Conservation (phyloP, 2,888 invertebrate genomes). For the Agrotis clavis region DNA sequence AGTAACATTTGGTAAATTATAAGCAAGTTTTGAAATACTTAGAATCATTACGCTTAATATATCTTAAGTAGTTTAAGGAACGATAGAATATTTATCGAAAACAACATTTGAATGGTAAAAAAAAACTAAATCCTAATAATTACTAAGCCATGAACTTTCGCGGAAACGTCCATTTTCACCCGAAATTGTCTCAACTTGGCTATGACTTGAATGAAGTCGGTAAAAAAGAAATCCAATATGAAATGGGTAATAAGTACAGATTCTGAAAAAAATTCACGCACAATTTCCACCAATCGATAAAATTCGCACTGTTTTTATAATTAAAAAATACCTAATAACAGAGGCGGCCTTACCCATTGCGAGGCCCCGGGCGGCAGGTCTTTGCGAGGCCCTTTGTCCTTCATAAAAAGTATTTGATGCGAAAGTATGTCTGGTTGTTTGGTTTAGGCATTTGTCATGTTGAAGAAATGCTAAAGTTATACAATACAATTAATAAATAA, state of each 20-base stretch:
- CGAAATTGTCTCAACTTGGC: background rate
- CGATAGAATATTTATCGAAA: constrained; percentile 24
- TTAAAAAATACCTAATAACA: too few relatives aligned
- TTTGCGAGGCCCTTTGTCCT: too few relatives aligned
- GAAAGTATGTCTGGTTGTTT: too few relatives aligned
- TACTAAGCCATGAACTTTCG: background rate
- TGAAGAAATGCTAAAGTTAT: too few relatives aligned
- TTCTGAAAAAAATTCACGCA: too few relatives aligned
- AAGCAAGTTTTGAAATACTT: constrained; percentile 54
- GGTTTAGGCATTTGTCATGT: too few relatives aligned
- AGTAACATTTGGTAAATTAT: constrained; percentile 24
- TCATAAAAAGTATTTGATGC: too few relatives aligned
- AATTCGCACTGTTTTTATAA: too few relatives aligned
- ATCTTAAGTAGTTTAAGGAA: constrained; percentile 43
- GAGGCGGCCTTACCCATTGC: too few relatives aligned
- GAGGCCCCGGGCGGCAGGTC: too few relatives aligned
- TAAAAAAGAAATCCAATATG: constrained; percentile 2
- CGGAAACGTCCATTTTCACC: constrained; percentile 6
- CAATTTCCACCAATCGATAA: too few relatives aligned
- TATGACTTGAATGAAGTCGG: background rate
- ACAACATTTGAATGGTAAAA: constrained; percentile 27
- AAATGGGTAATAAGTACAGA: background rate
- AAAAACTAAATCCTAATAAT: constrained; percentile 1
- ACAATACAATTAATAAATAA: too few relatives aligned
- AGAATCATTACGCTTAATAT: constrained; percentile 45